Percentiles rank a stretch among this genome's conserved stretches.
Conservation (phyloP, 2,113 vertebrate genomes). For the Aphyosemion australe region DNA sequence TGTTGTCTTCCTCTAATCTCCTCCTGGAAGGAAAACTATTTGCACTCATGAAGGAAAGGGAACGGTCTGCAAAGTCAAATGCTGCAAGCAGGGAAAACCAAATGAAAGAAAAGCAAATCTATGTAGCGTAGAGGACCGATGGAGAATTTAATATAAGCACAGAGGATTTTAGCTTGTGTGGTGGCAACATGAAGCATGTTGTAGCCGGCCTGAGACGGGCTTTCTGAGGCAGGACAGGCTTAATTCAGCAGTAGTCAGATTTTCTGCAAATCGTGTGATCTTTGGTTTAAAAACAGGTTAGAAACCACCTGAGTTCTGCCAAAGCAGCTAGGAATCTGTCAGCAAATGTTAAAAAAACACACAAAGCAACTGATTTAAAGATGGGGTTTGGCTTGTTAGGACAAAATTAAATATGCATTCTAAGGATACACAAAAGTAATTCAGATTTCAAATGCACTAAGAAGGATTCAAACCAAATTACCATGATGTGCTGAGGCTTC, state of each 20-base stretch:
- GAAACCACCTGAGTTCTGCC: conserved; percentile 38
- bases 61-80: conserved; percentile 59
- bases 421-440: neutral
- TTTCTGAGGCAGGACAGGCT: neutral
- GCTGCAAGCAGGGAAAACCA: conserved; percentile 80
- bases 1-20: conserved; percentile 33
- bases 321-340: conserved; percentile 35
- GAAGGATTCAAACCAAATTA: conserved; percentile 71
- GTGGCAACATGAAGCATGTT: conserved; percentile 32
- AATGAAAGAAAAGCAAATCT: conserved; percentile 75
- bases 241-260: conserved; percentile 6
- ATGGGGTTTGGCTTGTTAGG: neutral
- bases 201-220: conserved; percentile 39
- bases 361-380: neutral
- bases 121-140: conserved; percentile 75
- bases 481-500: conserved; percentile 28
- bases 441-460: conserved; percentile 27
- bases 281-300: neutral
- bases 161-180: conserved; percentile 34
- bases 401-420: no score
- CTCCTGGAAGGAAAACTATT: conserved; percentile 40
- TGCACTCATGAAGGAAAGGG: conserved; percentile 77
- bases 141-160: conserved; percentile 77
- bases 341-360: no score
- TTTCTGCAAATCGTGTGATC: conserved; percentile 7